Evolutionary conservation across 2,888 invertebrate genomes (phyloP), one percentile per base, ranked within the genome.

Genomic region (Formica aserva): DNA sequence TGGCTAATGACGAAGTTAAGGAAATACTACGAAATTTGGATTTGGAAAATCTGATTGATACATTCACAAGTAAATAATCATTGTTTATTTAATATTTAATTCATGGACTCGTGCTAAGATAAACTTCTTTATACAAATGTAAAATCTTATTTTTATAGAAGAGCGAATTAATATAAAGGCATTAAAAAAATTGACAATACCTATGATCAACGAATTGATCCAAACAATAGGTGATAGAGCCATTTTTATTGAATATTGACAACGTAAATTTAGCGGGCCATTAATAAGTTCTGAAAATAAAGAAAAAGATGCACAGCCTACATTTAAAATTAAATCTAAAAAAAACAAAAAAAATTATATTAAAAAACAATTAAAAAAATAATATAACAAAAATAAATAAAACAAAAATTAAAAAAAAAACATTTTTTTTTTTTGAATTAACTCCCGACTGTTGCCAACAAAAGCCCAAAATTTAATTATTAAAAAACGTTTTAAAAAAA

Each of bases 201-300:
- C 62, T 32, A 32, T 62, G 32, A 62, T 62, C 18, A 32, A 62
- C 1, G 11, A 62, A 62, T 18, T 62, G 6, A 62, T 62, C 9
- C 18, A 32, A 62, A 32, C 18, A 32, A 62, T 62, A 32, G n/a
- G 62, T n/a, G 32, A 62, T 32, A 62, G 62, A 62, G 32, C 62
- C 18, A 62, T 62, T 62, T 62, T 62, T 3, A 62, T 32, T 18
- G 18, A 62, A 62, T 62, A 62, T 62, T 62, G 62, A 32, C 62
- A 62, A n/a, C n/a, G n/a, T n/a, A n/a, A n/a, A n/a, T n/a, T n/a
- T n/a, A 62, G 3, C 18, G 9, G 2, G 29, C 15, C 15, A 29
- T 18, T 32, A 62, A 62, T 3, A 32, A 32, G 9, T 62, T 11
- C 8, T 4, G 4, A 62, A 62, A 62, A 32, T n/a, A 32, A 32